Evolutionary conservation across 2,113 vertebrate genomes (phyloP), one percentile per base, ranked within the genome.

Genomic region (Excalfactoria chinensis): DNA sequence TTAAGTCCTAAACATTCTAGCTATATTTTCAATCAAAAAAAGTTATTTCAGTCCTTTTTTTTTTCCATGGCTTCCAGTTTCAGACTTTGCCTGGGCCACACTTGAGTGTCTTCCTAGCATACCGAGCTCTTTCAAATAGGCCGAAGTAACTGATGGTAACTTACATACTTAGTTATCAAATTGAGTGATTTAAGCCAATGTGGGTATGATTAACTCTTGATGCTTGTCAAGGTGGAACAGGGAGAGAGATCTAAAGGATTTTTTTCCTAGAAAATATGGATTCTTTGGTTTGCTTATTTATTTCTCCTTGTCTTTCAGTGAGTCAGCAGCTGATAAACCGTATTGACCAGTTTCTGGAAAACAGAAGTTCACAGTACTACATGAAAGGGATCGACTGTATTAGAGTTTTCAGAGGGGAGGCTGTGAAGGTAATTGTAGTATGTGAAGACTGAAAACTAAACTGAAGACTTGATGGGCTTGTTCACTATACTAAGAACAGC

Each of bases 311-410:
- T 95, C 74, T 96, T 97, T 69, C 93, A 99, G 99, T 97, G 56
- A 99, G 98, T 96, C 97, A 97, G 93, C 99, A 99, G 90, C 96
- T 99, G 96, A 98, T 97, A 97, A 97, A 90, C 68, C 98, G 98
- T 88, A 98, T 99, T 60, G 97, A 99, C 89, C 98, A 99, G 97
- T 99, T 99, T 97, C 98, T 99, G 96, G 97, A 98, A 97, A 98
- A 98, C 84, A 99, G 98, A 72, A 98, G 97, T 88, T 96, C 91
- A 1, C 97, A 96, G 7, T 99, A 99, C 97, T 98, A 99, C 97
- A 98, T 98, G 97, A 99, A 99, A 97, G 98, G 98, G 94, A 97
- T 99, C 40, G 88, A 97, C 86, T 99, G 99, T 88, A 98, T 99
- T 96, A 98, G 96, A 96, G 98, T 96, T 96, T 99, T 99, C 93